phyloP scores from a whole-genome alignment of 2,888 invertebrate species.

The Helleia helle region DNA sequence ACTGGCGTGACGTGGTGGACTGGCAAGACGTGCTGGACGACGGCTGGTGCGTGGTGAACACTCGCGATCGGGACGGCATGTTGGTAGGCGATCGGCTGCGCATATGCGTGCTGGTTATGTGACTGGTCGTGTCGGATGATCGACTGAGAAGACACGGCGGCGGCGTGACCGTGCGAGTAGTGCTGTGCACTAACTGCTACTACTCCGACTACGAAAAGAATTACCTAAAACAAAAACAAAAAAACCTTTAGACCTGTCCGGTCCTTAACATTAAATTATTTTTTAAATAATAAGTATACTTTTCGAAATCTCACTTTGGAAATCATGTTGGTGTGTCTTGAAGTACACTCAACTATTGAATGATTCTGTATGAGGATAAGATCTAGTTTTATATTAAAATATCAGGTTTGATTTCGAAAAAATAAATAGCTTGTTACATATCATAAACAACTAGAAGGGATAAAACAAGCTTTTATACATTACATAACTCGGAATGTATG shows the following conservation, averaged over 20 bases:
- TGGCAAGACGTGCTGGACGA: slow-evolving; percentile 3
- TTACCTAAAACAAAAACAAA: slow-evolving; percentile 6
- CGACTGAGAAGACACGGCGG: slow-evolving; percentile 21
- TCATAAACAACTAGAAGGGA: too few relatives aligned
- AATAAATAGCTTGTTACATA: too few relatives aligned
- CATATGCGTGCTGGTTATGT: slow-evolving; percentile 18
- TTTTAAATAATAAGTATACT: background rate
- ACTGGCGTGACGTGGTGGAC: background rate
- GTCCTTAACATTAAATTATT: too few relatives aligned
- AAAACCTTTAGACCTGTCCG: too few relatives aligned
- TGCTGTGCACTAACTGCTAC: slow-evolving; percentile 31
- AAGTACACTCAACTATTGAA: background rate
- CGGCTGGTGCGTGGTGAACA: slow-evolving; percentile 12
- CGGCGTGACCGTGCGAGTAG: slow-evolving; percentile 22
- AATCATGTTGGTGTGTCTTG: slow-evolving; percentile 5
- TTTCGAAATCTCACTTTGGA: slow-evolving; percentile 29
- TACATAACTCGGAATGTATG: too few relatives aligned
- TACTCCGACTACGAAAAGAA: slow-evolving; percentile 19
- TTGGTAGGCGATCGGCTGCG: slow-evolving; percentile 11
- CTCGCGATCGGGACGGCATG: slow-evolving; percentile 27
- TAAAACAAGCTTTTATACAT: too few relatives aligned
- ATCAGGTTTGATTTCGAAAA: background rate
- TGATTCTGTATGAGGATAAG: background rate
- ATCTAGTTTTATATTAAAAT: slow-evolving; percentile 7
- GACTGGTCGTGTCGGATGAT: slow-evolving; percentile 21